Base-by-base conservation (phyloP, 2,797 vertebrate species). In the Trematomus bernacchii region DNA sequence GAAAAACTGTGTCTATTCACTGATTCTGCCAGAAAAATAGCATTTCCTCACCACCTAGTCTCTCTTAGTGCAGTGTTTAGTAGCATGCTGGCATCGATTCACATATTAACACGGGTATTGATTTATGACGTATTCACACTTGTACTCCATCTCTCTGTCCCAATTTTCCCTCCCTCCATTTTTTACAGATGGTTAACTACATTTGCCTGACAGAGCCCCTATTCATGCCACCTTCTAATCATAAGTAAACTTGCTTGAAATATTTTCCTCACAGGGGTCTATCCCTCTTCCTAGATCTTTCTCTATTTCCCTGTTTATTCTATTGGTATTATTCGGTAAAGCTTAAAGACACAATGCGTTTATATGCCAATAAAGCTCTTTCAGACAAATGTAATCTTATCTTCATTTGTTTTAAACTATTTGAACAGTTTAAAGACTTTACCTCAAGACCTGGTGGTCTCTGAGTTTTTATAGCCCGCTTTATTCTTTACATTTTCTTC, bases 121-220 rank as follows among this genome's bases (percentile, higher is more conserved):
- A 37, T 37, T 37, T 68, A 76, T 66, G 15, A 65, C 66, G 60
- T 52, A 44, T 63, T 76, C 47, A 52, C 21, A n/a, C 50, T 15
- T 15, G 2, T 18, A 40, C 30, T 64, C 47, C 47, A 53, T 83
- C 50, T 66, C 23, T 75, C 66, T 63, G 16, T 16, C 44, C 59
- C 55, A 40, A 19, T 72, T 85, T 82, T 60, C 75, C 19, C 59
- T 77, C 64, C 59, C 69, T 65, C 74, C 54, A 52, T 83, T 65
- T 66, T 73, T 46, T 76, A 74, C 66, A 84, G 66, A 81, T 73
- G 52, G 73, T 76, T 87, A 81, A 79, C 68, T 79, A 75, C 71
- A 47, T 83, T 81, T 85, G 58, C 69, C 65, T 51, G 27, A 46
- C 11, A 4, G 63, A 71, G 73, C 53, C 67, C 72, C 50, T 55